phyloP scores from a whole-genome alignment of 2,113 vertebrate species.

The Tetrao urogallus region DNA sequence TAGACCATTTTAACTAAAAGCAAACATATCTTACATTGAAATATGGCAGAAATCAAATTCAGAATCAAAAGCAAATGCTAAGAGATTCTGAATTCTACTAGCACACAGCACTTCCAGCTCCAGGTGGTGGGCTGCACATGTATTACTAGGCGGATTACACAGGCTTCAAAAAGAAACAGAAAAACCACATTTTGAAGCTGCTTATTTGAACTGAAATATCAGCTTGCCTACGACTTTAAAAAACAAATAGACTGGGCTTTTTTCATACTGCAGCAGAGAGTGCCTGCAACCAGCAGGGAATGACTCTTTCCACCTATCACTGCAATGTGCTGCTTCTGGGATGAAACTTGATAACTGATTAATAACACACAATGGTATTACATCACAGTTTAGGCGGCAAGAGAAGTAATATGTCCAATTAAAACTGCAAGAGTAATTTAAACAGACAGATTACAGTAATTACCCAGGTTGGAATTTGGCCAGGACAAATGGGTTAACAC shows the following conservation, averaged over 20 bases:
- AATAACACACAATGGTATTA: constrained; percentile 71
- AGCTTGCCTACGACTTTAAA: neutral
- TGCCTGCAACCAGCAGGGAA: neutral
- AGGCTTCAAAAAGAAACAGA: neutral
- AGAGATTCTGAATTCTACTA: neutral
- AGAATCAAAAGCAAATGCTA: neutral
- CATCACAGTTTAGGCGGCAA: constrained; percentile 67
- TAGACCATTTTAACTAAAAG: neutral
- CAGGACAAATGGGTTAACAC: constrained; percentile 74
- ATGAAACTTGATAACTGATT: constrained; percentile 66
- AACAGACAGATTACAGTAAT: constrained; percentile 76
- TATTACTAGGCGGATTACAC: neutral
- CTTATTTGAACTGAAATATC: neutral
- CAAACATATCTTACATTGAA: neutral
- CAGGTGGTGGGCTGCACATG: neutral
- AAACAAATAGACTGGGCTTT: neutral
- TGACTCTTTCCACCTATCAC: neutral
- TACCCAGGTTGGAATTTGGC: constrained; percentile 70
- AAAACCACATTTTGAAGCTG: neutral
- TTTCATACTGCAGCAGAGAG: neutral
- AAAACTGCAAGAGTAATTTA: constrained; percentile 76
- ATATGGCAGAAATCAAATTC: neutral
- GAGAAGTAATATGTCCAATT: constrained; percentile 75
- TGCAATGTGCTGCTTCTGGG: neutral
- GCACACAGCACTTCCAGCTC: neutral